A percentile compares a stretch with the other conserved stretches of the same genome.
These are phyloP conservation scores for Vulpes ferrilata DNA, from an alignment of 2,113 vertebrate genomes.

Conservation along the genomic window DNA sequence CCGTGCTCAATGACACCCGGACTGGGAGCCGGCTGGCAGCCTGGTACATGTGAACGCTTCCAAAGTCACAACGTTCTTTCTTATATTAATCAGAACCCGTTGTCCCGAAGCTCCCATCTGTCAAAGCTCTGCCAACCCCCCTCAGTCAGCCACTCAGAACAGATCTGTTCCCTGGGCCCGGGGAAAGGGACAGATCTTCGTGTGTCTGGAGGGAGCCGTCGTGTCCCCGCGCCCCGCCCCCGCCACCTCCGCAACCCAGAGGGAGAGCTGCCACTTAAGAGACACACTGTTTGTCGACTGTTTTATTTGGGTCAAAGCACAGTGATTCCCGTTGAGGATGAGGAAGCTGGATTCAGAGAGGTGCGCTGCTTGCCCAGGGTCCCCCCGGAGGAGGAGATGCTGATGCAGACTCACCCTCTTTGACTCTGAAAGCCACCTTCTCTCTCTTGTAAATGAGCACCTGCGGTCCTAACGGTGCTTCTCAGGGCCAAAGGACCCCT, in stretches of 20 bases:
- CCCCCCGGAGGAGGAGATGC: accelerated
- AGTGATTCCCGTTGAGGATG: accelerated
- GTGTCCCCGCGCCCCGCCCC: background rate
- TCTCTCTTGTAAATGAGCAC: accelerated
- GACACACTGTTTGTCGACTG: background rate
- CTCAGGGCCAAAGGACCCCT: accelerated
- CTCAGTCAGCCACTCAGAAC: background rate
- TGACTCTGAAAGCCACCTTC: accelerated
- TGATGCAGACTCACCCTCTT: accelerated
- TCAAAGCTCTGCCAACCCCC: accelerated
- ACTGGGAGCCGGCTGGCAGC: background rate
- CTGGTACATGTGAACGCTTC: accelerated
- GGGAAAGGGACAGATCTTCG: background rate
- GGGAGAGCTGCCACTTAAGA: accelerated
- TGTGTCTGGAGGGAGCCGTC: background rate
- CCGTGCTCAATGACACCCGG: background rate
- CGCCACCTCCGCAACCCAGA: accelerated
- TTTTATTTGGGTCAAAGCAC: background rate
- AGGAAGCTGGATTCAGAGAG: background rate
- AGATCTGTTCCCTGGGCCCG: background rate
- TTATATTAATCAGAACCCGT: background rate
- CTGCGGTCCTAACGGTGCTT: accelerated
- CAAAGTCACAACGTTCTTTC: background rate
- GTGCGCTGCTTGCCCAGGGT: accelerated
- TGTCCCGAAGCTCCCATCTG: background rate